These are phyloP conservation scores for Melipona beecheii DNA, from an alignment of 2,888 invertebrate genomes.

Conservation along the genomic window DNA sequence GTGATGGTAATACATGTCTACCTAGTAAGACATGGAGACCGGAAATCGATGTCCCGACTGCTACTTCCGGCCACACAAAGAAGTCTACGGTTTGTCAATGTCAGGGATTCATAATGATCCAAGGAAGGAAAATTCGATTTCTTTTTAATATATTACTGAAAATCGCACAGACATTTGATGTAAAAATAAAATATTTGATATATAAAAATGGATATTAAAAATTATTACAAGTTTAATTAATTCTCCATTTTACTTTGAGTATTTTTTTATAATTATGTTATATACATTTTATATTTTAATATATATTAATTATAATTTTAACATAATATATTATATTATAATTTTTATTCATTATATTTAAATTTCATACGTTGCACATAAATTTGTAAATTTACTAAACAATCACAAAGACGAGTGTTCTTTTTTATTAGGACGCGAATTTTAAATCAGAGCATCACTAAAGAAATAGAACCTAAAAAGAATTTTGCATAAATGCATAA, in stretches of 20 bases:
- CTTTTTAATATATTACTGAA: not conserved
- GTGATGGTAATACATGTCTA: constrained; percentile 48
- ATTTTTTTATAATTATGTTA: not conserved
- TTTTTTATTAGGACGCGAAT: too few relatives aligned
- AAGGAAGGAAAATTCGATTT: constrained; percentile 14
- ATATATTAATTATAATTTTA: too few relatives aligned
- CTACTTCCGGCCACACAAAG: constrained; percentile 51
- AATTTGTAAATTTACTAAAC: too few relatives aligned
- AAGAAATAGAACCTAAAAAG: too few relatives aligned
- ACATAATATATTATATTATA: too few relatives aligned
- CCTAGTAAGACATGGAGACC: constrained; percentile 53
- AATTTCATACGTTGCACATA: too few relatives aligned
- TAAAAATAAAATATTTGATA: not conserved
- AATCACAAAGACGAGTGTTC: too few relatives aligned
- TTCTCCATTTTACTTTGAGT: not conserved
- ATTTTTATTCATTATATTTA: too few relatives aligned
- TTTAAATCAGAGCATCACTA: too few relatives aligned
- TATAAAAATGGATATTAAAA: not conserved
- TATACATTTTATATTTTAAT: not conserved
- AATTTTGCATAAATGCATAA: too few relatives aligned
- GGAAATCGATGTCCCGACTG: constrained; percentile 59
- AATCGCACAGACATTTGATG: not conserved
- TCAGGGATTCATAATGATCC: constrained; percentile 22
- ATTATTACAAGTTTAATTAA: not conserved
- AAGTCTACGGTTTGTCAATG: constrained; percentile 29